Evolutionary conservation across 2,113 vertebrate species (phyloP).

Genomic region (Motacilla alba): DNA sequence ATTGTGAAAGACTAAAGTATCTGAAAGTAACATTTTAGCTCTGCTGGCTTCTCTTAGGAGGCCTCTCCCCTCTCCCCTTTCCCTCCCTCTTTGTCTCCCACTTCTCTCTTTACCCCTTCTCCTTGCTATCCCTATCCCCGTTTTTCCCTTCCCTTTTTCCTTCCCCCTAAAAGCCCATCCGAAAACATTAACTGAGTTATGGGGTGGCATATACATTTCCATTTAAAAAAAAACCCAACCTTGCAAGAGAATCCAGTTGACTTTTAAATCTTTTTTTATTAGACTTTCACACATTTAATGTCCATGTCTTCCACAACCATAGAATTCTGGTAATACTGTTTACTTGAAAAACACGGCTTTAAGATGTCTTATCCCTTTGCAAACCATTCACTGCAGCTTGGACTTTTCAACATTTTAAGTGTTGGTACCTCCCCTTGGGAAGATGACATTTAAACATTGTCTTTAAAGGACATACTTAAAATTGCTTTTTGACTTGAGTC

Average conservation of each 20-base stretch:
- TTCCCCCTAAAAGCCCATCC: neutral
- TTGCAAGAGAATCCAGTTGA: slow-evolving; percentile 60
- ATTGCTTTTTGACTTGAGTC: neutral
- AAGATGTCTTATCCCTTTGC: slow-evolving; percentile 62
- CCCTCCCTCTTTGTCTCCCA: neutral
- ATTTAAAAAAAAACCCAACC: neutral
- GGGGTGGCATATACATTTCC: neutral
- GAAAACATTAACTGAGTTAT: neutral
- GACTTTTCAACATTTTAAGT: neutral
- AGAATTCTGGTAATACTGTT: slow-evolving; percentile 44
- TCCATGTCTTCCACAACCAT: neutral
- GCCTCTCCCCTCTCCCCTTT: neutral
- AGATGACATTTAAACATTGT: neutral
- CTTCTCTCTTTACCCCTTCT: neutral
- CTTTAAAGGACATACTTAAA: neutral
- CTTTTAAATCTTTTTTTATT: slow-evolving; percentile 40
- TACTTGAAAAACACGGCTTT: slow-evolving; percentile 14
- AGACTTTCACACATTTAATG: neutral
- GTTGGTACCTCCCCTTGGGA: neutral
- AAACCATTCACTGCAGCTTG: neutral
- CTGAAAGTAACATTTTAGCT: neutral
- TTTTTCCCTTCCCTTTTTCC: neutral
- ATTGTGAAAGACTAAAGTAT: neutral
- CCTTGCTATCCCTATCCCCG: neutral
- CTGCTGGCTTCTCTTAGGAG: neutral